Evolutionary conservation across 2,113 vertebrate genomes (phyloP), one percentile per base, ranked within the genome.

Genomic region (Otis tarda): DNA sequence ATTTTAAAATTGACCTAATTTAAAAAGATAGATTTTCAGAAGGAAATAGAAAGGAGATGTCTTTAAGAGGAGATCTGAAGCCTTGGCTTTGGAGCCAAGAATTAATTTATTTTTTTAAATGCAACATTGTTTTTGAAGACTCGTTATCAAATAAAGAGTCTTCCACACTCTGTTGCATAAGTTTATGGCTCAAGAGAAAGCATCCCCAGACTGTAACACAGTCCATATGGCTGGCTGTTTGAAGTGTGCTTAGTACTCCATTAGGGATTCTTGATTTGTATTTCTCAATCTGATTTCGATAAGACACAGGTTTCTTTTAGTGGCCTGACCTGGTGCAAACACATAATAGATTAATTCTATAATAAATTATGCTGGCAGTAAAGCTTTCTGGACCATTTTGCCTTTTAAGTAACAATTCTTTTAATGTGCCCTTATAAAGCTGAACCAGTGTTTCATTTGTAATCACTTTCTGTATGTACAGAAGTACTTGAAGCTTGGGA

Each of bases 171-270:
- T 80, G 77, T 83, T 96, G 83, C 84, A 14, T 89, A 87, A 95
- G 92, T 97, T 97, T 97, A 98, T 82, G 95, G 96, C 76, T 97
- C 91, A 95, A 95, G 71, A 95, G 94, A 96, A 98, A 96, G 81
- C 95, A 96, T 98, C 97, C 88, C 81, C 91, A 95, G 89, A 87
- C 85, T 89, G 81, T 98, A 98, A 98, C 96, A 95, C 83, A 97
- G 85, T 98, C 98, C 98, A 98, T 98, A 98, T 98, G 98, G 88
- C 89, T 95, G 93, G 39, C 92, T 97, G 97, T 98, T 98, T 98
- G 98, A 98, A 98, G 98, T 98, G 97, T 56, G 92, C 97, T 98
- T 98, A 98, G 96, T 97, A 96, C 94, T 98, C 97, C 98, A 97
- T 98, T 97, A 97, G 96, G 94, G 96, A 96, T 97, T 97, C 96